Conservation (phyloP, 2,113 vertebrate genomes). For the Neolamprologus sp. region DNA sequence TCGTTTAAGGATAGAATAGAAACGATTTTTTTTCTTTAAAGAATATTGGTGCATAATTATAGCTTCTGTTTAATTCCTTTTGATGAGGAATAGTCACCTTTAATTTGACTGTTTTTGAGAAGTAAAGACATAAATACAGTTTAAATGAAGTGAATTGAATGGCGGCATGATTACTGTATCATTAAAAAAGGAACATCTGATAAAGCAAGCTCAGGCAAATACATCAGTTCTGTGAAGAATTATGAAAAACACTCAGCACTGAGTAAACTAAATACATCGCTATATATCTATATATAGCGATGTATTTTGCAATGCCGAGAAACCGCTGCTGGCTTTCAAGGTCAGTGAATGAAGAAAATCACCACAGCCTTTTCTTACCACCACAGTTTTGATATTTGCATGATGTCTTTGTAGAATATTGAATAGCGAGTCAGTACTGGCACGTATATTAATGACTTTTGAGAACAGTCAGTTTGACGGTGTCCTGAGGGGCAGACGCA, state of each 20-base stretch:
- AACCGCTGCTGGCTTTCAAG: constrained; percentile 18
- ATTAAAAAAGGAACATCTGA: background rate
- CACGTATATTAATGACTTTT: constrained; percentile 23
- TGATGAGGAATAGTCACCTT: background rate
- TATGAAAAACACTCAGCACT: background rate
- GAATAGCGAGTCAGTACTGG: constrained; percentile 4
- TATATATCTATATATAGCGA: background rate
- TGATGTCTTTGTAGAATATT: constrained; percentile 30
- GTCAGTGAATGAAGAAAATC: background rate
- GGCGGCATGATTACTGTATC: background rate
- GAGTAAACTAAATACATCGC: background rate
- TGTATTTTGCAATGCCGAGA: background rate
- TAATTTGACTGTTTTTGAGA: background rate
- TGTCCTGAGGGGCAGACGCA: background rate
- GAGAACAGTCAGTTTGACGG: background rate
- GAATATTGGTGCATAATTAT: background rate
- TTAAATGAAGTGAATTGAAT: background rate
- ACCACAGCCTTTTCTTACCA: background rate
- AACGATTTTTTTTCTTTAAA: background rate
- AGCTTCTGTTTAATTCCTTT: background rate
- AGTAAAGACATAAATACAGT: background rate
- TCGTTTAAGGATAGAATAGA: background rate
- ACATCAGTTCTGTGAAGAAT: background rate
- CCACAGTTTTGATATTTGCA: background rate
- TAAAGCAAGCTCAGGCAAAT: background rate